A percentile compares a stretch with the other conserved stretches of the same genome.
phyloP scores from a whole-genome alignment of 2,888 invertebrate genomes.

The Eumacrocentrus americanus region DNA sequence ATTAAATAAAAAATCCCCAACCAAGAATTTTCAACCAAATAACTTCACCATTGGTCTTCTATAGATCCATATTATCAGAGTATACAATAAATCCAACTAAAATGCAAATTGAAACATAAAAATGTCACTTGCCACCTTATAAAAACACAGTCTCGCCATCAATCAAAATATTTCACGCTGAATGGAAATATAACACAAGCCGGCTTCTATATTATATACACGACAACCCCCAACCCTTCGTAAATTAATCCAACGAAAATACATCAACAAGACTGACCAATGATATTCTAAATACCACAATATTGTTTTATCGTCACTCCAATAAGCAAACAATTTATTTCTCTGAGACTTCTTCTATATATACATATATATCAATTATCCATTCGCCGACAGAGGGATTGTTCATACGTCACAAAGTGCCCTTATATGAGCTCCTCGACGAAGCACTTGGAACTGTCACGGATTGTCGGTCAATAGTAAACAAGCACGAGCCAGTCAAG shows the following conservation, averaged over 20 bases:
- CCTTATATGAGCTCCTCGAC: background rate
- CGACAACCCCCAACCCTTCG: too few species aligned
- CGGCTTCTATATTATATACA: too few species aligned
- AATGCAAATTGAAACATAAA: background rate
- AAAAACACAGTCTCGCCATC: background rate
- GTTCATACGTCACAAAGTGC: background rate
- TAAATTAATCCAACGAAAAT: background rate
- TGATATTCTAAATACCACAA: too few species aligned
- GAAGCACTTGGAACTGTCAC: background rate
- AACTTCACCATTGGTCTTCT: background rate
- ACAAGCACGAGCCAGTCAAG: background rate
- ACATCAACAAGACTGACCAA: background rate
- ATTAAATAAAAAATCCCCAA: background rate
- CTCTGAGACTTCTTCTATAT: too few species aligned
- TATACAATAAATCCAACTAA: background rate
- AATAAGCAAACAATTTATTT: background rate
- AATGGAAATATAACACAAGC: too few species aligned
- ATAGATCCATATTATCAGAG: too few species aligned
- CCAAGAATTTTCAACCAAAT: background rate
- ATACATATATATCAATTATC: too few species aligned
- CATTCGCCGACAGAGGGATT: background rate
- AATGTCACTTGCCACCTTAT: background rate
- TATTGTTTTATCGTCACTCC: too few species aligned
- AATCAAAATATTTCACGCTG: too few species aligned
- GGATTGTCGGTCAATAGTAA: background rate